Base-by-base conservation (phyloP, 2,113 vertebrate genomes). In the Aplodontia rufa region DNA sequence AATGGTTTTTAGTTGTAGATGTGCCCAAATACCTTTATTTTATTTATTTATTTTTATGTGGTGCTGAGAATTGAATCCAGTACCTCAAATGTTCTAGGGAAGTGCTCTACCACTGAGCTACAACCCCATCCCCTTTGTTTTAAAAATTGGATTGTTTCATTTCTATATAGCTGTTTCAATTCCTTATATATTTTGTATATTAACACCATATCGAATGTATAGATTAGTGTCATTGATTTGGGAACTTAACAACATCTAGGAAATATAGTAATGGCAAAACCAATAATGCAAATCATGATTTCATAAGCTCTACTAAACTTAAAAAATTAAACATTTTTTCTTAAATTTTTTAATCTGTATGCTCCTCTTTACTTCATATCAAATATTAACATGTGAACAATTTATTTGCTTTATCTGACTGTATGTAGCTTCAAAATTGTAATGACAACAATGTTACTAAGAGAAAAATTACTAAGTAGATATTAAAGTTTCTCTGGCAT, bases 251-350 rank as follows among this genome's bases (percentile, higher is more conserved):
- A 69, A 17, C 1, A 90, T 3, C 12, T 90, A 90, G 49, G 69
- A 74, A 49, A 80, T 51, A 78, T n/a, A 69, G 74, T 80, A 51
- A 53, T 49, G 11, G 60, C 4, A 85, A 42, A 2, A 87, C 40
- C n/a, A 85, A 83, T 66, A 84, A 92, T 86, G 20, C 86, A 86
- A 78, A 42, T 37, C 4, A 32, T 35, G 62, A 22, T 80, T 51
- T 95, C 7, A 92, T 40, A 83, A 83, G 7, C 5, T 87, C 28
- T 75, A 60, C 68, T 90, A 83, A 88, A 87, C 82, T 66, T 89
- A 90, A 80, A 90, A 80, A 49, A 64, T 68, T 87, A 66, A 49
- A 76, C 5, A 16, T 60, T 45, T 82, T 72, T 85, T 84, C 22
- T 74, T 32, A 45, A 95, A n/a, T 8, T 7, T 37, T 74, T 89